phyloP scores from a whole-genome alignment of 1,140 invertebrate species.

The Dinoponera quadriceps region DNA sequence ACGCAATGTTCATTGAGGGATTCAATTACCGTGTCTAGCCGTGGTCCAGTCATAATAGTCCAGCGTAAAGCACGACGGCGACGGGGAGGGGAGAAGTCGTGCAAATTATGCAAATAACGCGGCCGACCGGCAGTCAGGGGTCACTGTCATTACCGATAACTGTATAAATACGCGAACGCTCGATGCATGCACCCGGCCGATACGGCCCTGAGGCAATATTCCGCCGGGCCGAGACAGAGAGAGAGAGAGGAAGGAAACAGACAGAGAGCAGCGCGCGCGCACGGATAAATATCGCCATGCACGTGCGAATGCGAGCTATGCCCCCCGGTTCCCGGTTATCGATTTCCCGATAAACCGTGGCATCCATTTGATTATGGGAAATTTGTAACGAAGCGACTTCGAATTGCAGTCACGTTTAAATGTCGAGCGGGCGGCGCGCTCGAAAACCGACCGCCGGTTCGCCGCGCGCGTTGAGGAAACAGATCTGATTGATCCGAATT shows the following conservation, averaged over 20 bases:
- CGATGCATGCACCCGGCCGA: conserved; percentile 19
- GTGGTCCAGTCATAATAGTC: conserved; percentile 19
- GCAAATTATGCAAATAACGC: conserved; percentile 59
- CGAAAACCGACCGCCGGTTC: conserved; percentile 12
- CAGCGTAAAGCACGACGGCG: background rate
- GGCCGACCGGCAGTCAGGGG: background rate
- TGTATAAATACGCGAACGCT: conserved; percentile 50
- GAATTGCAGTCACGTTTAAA: conserved; percentile 57
- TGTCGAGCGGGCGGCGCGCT: conserved; percentile 31
- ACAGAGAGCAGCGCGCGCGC: background rate
- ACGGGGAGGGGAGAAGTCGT: too few relatives aligned
- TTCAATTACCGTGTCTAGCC: conserved; percentile 2
- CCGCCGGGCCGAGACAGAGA: background rate
- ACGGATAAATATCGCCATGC: conserved; percentile 50
- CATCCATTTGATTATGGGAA: conserved; percentile 56
- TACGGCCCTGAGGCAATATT: conserved; percentile 40
- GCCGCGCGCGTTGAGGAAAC: conserved; percentile 52
- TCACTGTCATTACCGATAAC: conserved; percentile 64
- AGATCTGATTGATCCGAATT: conserved; percentile 57
- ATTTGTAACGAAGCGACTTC: conserved; percentile 46
- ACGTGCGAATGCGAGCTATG: conserved; percentile 65
- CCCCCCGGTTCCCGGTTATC: conserved; percentile 25
- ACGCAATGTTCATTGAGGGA: conserved; percentile 3
- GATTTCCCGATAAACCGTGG: conserved; percentile 53
- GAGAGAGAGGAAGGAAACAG: too few relatives aligned